Percentiles rank a stretch among this genome's conserved stretches.
phyloP scores from a whole-genome alignment of 2,113 vertebrate species.

The Micronycteris hirsuta region DNA sequence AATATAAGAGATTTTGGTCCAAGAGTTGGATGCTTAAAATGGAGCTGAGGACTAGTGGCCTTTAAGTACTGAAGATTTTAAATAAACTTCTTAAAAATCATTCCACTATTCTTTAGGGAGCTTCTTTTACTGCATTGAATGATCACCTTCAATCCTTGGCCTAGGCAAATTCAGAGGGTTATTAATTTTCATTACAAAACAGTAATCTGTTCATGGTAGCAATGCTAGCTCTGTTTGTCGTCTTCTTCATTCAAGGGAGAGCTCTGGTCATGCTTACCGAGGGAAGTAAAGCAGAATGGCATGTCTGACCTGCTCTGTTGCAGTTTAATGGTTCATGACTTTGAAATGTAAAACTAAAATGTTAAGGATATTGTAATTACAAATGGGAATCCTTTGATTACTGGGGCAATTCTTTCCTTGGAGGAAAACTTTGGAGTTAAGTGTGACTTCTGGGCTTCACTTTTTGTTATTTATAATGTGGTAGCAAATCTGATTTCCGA shows the following conservation, averaged over 20 bases:
- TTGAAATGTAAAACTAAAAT: constrained; percentile 3
- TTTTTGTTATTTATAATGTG: not conserved
- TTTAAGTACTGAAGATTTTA: not conserved
- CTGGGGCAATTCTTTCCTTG: not conserved
- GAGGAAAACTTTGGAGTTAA: not conserved
- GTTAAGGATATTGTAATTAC: not conserved
- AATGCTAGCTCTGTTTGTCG: not conserved
- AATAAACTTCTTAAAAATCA: not conserved
- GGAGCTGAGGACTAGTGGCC: not conserved
- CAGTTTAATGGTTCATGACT: not conserved
- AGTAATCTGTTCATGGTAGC: not conserved
- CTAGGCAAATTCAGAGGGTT: not conserved
- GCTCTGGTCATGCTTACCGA: not conserved
- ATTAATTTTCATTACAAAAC: constrained; percentile 27
- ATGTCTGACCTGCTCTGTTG: not conserved
- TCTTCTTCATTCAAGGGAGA: not conserved
- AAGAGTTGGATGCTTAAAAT: not conserved
- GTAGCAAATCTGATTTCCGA: not conserved
- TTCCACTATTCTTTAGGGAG: not conserved
- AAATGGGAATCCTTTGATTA: not conserved
- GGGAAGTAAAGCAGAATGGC: not conserved
- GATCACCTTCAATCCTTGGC: not conserved
- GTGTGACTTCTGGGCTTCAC: not conserved
- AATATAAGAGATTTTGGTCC: not conserved
- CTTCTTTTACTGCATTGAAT: not conserved